These are phyloP conservation scores for Mizuhopecten yessoensis DNA, from an alignment of 1,140 invertebrate species.

Conservation along the genomic window DNA sequence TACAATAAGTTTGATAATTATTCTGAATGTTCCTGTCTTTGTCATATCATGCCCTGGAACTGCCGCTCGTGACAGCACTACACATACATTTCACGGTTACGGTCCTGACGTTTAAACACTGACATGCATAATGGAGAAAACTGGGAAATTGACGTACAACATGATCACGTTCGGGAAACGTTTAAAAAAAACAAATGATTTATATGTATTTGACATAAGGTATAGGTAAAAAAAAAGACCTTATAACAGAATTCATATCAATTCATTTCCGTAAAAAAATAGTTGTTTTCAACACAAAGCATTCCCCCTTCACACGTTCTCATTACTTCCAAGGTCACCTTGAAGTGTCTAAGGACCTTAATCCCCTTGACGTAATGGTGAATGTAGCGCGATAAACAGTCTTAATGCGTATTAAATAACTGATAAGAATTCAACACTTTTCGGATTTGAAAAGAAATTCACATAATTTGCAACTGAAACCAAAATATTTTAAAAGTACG, in stretches of 20 bases:
- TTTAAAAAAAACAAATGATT: not conserved
- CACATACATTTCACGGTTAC: constrained; percentile 32
- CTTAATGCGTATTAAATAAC: too few relatives aligned
- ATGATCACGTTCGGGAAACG: not conserved
- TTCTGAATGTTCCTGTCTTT: not conserved
- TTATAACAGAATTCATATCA: not conserved
- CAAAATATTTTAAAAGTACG: too few relatives aligned
- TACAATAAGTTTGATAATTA: not conserved
- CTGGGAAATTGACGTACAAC: too few relatives aligned
- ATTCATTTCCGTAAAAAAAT: not conserved
- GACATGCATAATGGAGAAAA: too few relatives aligned
- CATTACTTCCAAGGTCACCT: not conserved
- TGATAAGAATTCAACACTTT: too few relatives aligned
- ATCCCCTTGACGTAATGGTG: not conserved
- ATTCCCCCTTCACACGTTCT: not conserved
- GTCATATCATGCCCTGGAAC: not conserved
- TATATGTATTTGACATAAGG: not conserved
- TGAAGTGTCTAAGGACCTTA: not conserved
- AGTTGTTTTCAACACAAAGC: not conserved
- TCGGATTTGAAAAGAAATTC: too few relatives aligned
- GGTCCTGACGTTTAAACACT: not conserved
- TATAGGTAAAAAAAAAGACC: not conserved
- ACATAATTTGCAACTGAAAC: too few relatives aligned
- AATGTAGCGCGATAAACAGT: too few relatives aligned
- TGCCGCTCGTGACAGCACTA: not conserved